Evolutionary conservation across 2,797 vertebrate species (phyloP), one percentile per base, ranked within the genome.

Genomic region (Malurus leucopterus): DNA sequence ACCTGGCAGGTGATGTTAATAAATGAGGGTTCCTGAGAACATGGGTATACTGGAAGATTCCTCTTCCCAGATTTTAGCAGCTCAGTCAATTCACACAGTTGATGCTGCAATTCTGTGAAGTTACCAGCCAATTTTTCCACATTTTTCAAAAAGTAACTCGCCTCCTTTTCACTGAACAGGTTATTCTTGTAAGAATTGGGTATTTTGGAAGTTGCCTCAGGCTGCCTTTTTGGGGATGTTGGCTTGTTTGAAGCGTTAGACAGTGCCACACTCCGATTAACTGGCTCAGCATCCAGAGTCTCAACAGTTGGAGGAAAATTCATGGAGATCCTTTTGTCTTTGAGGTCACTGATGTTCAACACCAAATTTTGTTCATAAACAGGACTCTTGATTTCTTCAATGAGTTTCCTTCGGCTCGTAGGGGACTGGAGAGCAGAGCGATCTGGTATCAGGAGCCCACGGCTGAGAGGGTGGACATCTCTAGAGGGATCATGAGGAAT

Each of bases 1-100:
- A 99, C 99, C 99, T 99, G 98, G 90, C 95, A 99, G n/a, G 97
- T 98, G 95, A 99, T 91, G 58, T 98, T 98, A 92, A 99, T 92
- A 43, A 98, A 99, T 9, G 98, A 96, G 3, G 98, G 98, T 2
- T 99, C 98, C 53, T 91, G 95, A 47, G 96, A 96, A 32, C 91
- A 95, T 1, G 99, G 99, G 57, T 99, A 99, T 4, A 50, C 74
- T 7, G 92, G 91, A 51, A 70, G 74, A 32, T 72, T 61, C 89
- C 96, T 98, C 95, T 96, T 98, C 50, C 96, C 97, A 27, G 97
- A 97, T 64, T 96, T 98, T 4, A 97, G 90, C 53, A 96, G 97
- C 75, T 98, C 98, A 64, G 91, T 97, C 89, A 99, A 97, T 81
- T 99, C 98, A 24, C 94, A 96, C 90, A 99, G 92, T 88, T 94